Evolutionary conservation across 2,888 invertebrate species (phyloP), one percentile per base, ranked within the genome.

Genomic region (Trichogramma dendrolimi): DNA sequence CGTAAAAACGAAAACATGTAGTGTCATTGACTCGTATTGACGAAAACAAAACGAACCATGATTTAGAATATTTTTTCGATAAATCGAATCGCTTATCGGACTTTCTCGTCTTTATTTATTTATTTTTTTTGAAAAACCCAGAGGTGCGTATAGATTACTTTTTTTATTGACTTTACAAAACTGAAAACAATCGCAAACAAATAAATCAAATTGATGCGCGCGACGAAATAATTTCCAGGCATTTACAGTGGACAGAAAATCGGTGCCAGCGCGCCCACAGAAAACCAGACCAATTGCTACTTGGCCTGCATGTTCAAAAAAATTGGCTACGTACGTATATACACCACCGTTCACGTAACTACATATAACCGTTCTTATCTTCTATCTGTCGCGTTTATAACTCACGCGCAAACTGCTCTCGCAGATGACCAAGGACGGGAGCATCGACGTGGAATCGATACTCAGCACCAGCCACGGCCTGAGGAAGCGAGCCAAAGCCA

Each of bases 271-370:
- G 14, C 38, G 27, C 55, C 55, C 46, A 55, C 43, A 5, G 44
- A 55, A 46, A 46, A 46, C 39, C 55, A 44, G n/a, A 55, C 14
- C 44, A 55, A 55, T 27, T 76, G 75, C 61, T 75, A 73, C 66
- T 52, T 62, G 11, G 51, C 68, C 4, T 76, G 76, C 52, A 60
- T 76, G 56, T 59, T 76, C 65, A 74, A 72, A 58, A 74, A 70
- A 11, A 67, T 73, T n/a, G 71, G 69, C 66, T 68, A 73, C 55
- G 76, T 76, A 67, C 71, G 74, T 73, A 52, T n/a, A 5, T n/a
- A 6, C 4, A 3, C 5, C 44, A 43, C 11, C 38, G 14, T 5
- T 46, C 27, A 2, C 27, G 27, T 3, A 27, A 27, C 27, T 27
- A 27, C 3, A 14, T 14, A 2, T 27, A 27, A 27, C 27, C 27